Evolutionary conservation across 2,888 invertebrate species (phyloP).

Genomic region (Scrobipalpa costella): DNA sequence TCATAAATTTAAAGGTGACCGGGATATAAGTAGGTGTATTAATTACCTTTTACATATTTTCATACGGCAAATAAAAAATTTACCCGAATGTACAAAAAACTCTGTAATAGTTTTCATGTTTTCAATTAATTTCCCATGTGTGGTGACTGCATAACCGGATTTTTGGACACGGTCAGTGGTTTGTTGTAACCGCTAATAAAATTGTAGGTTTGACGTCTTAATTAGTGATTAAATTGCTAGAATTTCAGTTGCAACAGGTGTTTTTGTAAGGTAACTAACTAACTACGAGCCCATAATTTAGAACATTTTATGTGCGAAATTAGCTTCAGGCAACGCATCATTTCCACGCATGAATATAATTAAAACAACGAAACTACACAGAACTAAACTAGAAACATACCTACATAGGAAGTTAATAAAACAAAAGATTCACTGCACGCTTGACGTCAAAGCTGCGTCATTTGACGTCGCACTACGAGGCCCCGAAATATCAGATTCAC

Average conservation of each 20-base stretch:
- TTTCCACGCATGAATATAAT: no score
- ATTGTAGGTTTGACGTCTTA: conserved; percentile 20
- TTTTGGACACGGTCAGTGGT: conserved; percentile 24
- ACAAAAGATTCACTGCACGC: neutral
- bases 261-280: neutral
- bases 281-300: neutral
- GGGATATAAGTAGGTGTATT: no score
- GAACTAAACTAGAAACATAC: no score
- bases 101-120: conserved; percentile 11
- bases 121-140: conserved; percentile 28
- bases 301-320: neutral
- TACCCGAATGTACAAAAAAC: neutral
- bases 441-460: conserved; percentile 23
- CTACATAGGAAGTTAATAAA: no score
- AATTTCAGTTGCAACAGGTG: conserved; percentile 2
- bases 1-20: no score
- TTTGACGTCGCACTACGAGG: conserved; percentile 29
- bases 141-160: conserved; percentile 18
- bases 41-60: no score
- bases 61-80: no score
- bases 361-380: no score
- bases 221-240: conserved; percentile 13
- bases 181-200: conserved; percentile 21
- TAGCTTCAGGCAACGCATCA: neutral
- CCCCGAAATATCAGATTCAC: conserved; percentile 37